phyloP scores from a whole-genome alignment of 1,140 invertebrate species.

The Lepidurus couesii region DNA sequence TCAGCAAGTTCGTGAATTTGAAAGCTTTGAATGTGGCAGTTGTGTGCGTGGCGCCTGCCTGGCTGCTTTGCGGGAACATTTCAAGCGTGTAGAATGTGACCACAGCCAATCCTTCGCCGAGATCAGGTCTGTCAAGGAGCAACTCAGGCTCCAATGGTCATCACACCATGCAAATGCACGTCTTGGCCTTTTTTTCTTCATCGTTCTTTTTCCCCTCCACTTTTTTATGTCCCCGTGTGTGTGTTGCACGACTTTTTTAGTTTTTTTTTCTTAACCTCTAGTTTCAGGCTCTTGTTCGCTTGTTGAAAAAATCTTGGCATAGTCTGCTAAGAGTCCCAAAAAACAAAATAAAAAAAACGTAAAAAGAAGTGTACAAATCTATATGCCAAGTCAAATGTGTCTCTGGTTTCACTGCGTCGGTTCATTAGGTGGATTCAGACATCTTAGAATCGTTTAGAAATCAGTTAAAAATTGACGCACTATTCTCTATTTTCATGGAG shows the following conservation, averaged over 20 bases:
- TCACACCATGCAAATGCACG: slow-evolving; percentile 17
- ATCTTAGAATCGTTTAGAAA: not conserved
- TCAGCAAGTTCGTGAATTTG: slow-evolving; percentile 8
- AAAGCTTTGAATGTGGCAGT: slow-evolving; percentile 22
- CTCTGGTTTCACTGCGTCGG: not conserved
- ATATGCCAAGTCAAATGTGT: slow-evolving; percentile 1
- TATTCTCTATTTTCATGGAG: too few relatives aligned
- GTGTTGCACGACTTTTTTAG: not conserved
- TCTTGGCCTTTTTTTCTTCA: not conserved
- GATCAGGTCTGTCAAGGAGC: slow-evolving; percentile 20
- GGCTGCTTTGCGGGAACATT: slow-evolving; percentile 18
- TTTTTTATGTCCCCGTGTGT: not conserved
- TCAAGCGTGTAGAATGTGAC: slow-evolving; percentile 21
- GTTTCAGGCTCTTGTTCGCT: not conserved
- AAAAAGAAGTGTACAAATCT: slow-evolving; percentile 19
- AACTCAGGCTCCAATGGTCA: slow-evolving; percentile 21
- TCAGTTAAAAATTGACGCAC: too few relatives aligned
- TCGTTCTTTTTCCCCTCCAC: not conserved
- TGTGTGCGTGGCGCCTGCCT: slow-evolving; percentile 20
- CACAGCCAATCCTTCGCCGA: slow-evolving; percentile 20
- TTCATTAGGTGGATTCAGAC: not conserved
- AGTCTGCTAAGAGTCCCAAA: not conserved
- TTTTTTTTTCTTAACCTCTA: not conserved
- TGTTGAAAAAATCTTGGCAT: slow-evolving; percentile 15
- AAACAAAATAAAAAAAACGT: not conserved